Conservation (phyloP, 2,888 invertebrate genomes). For the Loripinus fragilis region DNA sequence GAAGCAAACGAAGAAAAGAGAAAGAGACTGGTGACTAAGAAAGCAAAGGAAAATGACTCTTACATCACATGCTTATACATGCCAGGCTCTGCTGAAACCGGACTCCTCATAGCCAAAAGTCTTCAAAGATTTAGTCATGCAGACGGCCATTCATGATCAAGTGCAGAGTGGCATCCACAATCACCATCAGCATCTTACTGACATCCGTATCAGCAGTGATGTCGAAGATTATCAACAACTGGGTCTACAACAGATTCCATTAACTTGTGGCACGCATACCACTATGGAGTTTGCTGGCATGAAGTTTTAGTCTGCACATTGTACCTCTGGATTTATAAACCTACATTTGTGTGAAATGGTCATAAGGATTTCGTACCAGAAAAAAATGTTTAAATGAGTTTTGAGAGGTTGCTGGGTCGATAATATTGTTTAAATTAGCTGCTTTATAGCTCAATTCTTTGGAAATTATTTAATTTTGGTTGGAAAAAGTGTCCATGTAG, state of each 20-base stretch:
- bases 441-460: too few species aligned
- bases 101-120: slow-evolving; percentile 4
- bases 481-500: too few species aligned
- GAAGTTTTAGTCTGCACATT: background rate
- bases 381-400: too few species aligned
- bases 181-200: background rate
- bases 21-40: slow-evolving; percentile 1
- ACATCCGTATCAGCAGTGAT: background rate
- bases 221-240: background rate
- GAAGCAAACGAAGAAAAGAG: slow-evolving; percentile 1
- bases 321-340: background rate
- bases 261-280: background rate
- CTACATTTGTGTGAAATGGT: background rate
- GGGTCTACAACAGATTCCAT: background rate
- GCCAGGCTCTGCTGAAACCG: slow-evolving; percentile 20
- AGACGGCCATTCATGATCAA: slow-evolving; percentile 9
- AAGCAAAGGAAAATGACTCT: background rate
- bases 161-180: background rate
- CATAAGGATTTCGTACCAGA: too few species aligned
- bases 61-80: background rate
- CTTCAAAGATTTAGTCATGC: background rate
- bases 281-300: slow-evolving; percentile 11
- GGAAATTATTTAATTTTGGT: too few species aligned
- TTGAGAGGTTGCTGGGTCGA: too few species aligned
- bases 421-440: too few species aligned